Evolutionary conservation across 2,797 vertebrate genomes (phyloP).

Genomic region (Triplophysa yarkandensis): DNA sequence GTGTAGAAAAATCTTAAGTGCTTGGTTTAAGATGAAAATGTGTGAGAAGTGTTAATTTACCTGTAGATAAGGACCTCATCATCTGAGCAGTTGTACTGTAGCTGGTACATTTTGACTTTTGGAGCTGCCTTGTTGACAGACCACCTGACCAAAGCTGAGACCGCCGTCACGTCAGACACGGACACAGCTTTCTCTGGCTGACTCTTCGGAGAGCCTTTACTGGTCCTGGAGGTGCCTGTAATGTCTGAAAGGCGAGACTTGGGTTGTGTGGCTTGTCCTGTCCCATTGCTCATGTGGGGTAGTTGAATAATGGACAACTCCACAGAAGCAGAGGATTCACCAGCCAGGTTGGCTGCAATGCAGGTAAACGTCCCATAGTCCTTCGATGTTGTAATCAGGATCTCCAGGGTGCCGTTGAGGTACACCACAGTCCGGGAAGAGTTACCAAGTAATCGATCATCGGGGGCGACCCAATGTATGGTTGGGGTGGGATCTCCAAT

Average conservation of each 20-base stretch:
- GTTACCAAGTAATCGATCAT: constrained; percentile 85
- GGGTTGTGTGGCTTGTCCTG: constrained; percentile 75
- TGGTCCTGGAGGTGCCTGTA: constrained; percentile 83
- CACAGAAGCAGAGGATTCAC: constrained; percentile 87
- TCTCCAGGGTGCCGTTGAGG: constrained; percentile 89
- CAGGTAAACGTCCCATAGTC: constrained; percentile 93
- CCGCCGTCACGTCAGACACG: constrained; percentile 87
- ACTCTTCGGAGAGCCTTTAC: constrained; percentile 78
- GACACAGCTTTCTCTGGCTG: constrained; percentile 81
- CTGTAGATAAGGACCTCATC: constrained; percentile 96
- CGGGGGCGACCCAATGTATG: constrained; percentile 92
- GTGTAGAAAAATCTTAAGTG: no score
- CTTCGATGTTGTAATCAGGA: constrained; percentile 89
- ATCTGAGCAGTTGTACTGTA: constrained; percentile 95
- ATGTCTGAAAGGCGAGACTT: constrained; percentile 92
- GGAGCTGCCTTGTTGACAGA: constrained; percentile 86
- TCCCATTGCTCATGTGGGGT: constrained; percentile 88
- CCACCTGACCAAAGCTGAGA: constrained; percentile 90
- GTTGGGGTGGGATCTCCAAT: constrained; percentile 87
- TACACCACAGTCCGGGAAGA: constrained; percentile 84
- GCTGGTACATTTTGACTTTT: constrained; percentile 94
- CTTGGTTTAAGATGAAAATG: not conserved
- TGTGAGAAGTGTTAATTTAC: constrained; percentile 71
- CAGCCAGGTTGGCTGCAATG: constrained; percentile 90
- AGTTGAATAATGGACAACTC: constrained; percentile 91